phyloP scores from a whole-genome alignment of 37 sponge, comb jelly and placozoan species.

The Beroe forskalii region DNA sequence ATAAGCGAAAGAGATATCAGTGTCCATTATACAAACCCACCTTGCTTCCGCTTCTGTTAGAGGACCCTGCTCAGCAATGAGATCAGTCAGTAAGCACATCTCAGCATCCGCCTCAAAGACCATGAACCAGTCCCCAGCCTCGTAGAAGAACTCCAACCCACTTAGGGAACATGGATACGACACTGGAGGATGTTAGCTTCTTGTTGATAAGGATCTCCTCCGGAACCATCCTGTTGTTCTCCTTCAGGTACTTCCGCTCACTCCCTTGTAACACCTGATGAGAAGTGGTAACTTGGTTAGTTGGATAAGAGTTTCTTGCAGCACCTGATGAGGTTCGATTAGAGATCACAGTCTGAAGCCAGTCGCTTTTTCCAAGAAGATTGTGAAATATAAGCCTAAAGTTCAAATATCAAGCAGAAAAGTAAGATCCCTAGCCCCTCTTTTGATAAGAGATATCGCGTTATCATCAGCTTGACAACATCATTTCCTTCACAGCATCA shows the following conservation, averaged over 20 bases:
- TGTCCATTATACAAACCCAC: no score
- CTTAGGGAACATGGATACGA: background rate
- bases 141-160: slow-evolving; percentile 46
- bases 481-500: background rate
- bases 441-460: background rate
- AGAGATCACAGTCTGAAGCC: no score
- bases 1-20: background rate
- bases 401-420: no score
- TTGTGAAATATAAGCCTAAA: no score
- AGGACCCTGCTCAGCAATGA: background rate
- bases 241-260: background rate
- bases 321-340: no score
- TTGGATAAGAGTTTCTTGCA: no score
- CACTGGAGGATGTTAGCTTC: no score
- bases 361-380: no score
- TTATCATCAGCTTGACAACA: background rate
- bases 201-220: slow-evolving; percentile 44
- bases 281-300: no score
- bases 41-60: slow-evolving; percentile 7
- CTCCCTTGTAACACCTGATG: background rate
- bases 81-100: background rate
- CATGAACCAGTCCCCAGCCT: slow-evolving; percentile 29
- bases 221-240: background rate
- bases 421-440: background rate
- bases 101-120: background rate